These are phyloP conservation scores for Drosophila quinaria DNA, from an alignment of 2,888 invertebrate species.

Conservation along the genomic window DNA sequence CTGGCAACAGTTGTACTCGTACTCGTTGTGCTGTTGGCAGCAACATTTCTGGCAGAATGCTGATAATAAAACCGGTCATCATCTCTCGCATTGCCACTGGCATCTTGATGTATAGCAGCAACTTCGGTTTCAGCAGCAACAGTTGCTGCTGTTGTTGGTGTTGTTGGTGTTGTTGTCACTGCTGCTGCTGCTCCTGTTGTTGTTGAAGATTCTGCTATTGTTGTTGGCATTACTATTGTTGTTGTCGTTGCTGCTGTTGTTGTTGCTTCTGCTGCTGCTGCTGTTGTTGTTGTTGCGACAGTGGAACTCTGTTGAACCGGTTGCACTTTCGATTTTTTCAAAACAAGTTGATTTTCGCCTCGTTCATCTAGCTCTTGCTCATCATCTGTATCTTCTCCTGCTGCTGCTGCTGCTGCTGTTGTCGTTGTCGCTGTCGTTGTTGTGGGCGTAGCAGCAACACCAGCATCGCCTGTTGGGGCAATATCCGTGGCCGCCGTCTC, in stretches of 20 bases:
- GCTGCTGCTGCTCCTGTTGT: slow-evolving; percentile 27
- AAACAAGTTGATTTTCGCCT: slow-evolving; percentile 58
- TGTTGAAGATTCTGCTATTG: slow-evolving; percentile 35
- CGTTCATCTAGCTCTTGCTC: slow-evolving; percentile 40
- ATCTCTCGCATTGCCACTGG: slow-evolving; percentile 45
- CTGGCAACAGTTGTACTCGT: slow-evolving; percentile 22
- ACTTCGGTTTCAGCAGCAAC: slow-evolving; percentile 34
- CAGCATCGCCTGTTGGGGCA: slow-evolving; percentile 29
- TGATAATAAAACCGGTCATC: slow-evolving; percentile 83
- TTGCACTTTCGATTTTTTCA: slow-evolving; percentile 84
- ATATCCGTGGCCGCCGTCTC: slow-evolving; percentile 43
- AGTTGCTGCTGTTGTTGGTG: slow-evolving; percentile 56
- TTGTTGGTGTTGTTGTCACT: slow-evolving; percentile 39
- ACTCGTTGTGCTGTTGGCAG: slow-evolving; percentile 35
- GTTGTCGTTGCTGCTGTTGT: slow-evolving; percentile 30
- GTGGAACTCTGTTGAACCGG: slow-evolving; percentile 69
- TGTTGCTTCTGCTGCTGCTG: slow-evolving; percentile 33
- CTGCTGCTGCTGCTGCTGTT: slow-evolving; percentile 12
- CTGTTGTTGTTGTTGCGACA: slow-evolving; percentile 29
- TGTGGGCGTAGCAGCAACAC: slow-evolving; percentile 31
- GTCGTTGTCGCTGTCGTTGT: slow-evolving; percentile 22
- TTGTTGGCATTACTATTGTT: slow-evolving; percentile 18
- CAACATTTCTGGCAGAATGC: slow-evolving; percentile 50
- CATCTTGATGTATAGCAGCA: slow-evolving; percentile 56
- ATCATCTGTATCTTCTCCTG: slow-evolving; percentile 11